These are phyloP conservation scores for Machaerirhynchus nigripectus DNA, from an alignment of 2,113 vertebrate genomes.

Conservation along the genomic window DNA sequence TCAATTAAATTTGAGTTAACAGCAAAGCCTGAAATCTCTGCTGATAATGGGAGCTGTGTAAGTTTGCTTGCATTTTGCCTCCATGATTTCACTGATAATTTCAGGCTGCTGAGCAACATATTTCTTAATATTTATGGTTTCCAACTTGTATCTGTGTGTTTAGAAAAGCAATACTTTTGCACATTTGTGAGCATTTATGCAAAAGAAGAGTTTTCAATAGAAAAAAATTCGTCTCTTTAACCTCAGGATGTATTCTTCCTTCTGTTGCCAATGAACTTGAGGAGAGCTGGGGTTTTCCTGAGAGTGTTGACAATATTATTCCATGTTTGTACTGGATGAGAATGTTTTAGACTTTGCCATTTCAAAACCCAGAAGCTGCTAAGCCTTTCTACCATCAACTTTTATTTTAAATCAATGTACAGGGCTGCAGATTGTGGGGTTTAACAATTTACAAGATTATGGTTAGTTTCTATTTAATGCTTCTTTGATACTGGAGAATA, in stretches of 20 bases:
- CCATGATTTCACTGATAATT: not conserved
- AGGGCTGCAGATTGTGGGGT: not conserved
- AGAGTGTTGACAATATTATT: not conserved
- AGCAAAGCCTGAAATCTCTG: not conserved
- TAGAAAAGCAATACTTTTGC: not conserved
- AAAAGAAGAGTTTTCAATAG: not conserved
- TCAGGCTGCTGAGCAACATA: not conserved
- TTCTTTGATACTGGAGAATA: not conserved
- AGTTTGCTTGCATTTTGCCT: not conserved
- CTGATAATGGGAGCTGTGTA: not conserved
- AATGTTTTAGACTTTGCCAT: not conserved
- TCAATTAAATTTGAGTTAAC: not conserved
- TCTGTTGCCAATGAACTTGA: fast-evolving
- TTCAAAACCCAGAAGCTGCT: not conserved
- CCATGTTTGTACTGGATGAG: not conserved
- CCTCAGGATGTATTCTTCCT: fast-evolving
- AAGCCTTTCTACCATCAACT: not conserved
- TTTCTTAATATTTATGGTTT: not conserved
- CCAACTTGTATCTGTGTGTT: not conserved
- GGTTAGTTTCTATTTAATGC: not conserved
- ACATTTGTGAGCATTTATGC: not conserved
- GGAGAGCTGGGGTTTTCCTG: not conserved
- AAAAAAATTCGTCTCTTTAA: not conserved
- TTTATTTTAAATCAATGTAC: not conserved
- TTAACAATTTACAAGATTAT: not conserved